These are phyloP conservation scores for Tenebrio molitor DNA, from an alignment of 1,140 invertebrate species.

Conservation along the genomic window DNA sequence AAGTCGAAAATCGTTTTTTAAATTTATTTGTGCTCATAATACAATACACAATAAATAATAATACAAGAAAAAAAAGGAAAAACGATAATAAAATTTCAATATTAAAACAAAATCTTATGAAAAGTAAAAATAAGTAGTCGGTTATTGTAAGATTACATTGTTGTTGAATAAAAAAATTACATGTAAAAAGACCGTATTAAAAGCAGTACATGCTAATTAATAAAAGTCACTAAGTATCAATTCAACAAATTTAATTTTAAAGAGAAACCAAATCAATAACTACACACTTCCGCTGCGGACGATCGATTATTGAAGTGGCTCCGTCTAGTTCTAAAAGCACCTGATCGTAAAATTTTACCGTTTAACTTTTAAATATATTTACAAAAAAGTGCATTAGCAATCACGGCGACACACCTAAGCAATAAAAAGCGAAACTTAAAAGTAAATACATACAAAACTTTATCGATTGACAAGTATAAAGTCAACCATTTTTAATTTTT, in stretches of 20 bases:
- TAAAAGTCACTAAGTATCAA: constrained; percentile 52
- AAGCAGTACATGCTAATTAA: constrained; percentile 34
- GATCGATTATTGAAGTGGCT: constrained; percentile 34
- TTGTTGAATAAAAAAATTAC: constrained; percentile 37
- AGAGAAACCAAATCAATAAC: constrained; percentile 43
- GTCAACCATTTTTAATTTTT: constrained; percentile 49
- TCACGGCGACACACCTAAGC: constrained; percentile 64
- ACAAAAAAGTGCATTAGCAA: constrained; percentile 63
- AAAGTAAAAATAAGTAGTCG: constrained; percentile 51
- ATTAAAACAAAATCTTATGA: constrained; percentile 60
- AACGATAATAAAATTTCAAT: constrained; percentile 62
- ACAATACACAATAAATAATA: constrained; percentile 61
- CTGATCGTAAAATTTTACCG: constrained; percentile 58
- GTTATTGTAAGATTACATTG: constrained; percentile 38
- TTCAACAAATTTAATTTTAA: constrained; percentile 51
- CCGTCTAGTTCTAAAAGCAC: constrained; percentile 53
- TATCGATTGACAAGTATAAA: constrained; percentile 42
- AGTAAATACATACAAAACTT: constrained; percentile 55
- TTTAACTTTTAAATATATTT: constrained; percentile 60
- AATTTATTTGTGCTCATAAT: constrained; percentile 61
- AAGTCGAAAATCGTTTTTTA: too few species aligned
- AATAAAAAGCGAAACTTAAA: constrained; percentile 60
- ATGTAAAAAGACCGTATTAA: constrained; percentile 35
- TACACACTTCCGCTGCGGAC: constrained; percentile 18
- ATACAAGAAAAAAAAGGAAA: constrained; percentile 60